Evolutionary conservation across 2,888 invertebrate species (phyloP).

Genomic region (Lepidochitona cinerea): DNA sequence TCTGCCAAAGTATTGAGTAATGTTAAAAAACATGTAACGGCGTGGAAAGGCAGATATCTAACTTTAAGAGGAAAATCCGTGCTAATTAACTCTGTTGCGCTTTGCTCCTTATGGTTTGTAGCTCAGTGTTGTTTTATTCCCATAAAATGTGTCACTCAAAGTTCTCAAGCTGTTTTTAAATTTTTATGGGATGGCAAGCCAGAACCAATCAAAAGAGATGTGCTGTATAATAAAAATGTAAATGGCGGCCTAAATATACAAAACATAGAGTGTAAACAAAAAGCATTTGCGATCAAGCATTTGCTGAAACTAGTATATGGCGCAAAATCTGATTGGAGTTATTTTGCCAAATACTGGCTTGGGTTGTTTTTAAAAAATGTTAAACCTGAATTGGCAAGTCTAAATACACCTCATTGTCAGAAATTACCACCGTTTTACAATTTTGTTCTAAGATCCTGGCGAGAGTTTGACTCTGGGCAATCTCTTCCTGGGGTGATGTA

Average conservation of each 20-base stretch:
- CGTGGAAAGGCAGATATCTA: not conserved
- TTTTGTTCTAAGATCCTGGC: not conserved
- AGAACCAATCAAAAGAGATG: not conserved
- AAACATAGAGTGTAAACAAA: not conserved
- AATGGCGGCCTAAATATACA: not conserved
- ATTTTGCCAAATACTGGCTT: slow-evolving; percentile 1
- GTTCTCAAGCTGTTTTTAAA: not conserved
- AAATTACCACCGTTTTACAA: not conserved
- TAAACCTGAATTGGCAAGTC: not conserved
- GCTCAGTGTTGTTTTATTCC: not conserved
- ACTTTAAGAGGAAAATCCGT: not conserved
- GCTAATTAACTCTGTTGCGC: not conserved
- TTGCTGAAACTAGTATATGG: not conserved
- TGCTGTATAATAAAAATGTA: not conserved
- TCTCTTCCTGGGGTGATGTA: not conserved
- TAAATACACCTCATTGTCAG: not conserved
- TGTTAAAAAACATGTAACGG: not conserved
- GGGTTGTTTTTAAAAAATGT: not conserved
- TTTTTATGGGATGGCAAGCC: not conserved
- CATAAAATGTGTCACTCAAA: not conserved
- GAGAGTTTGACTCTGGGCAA: not conserved
- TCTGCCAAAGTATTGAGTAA: not conserved
- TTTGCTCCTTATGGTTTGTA: not conserved
- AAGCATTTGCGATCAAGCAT: not conserved
- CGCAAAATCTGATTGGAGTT: not conserved